Evolutionary conservation across 2,113 vertebrate species (phyloP).

Genomic region (Platysteira castanea): DNA sequence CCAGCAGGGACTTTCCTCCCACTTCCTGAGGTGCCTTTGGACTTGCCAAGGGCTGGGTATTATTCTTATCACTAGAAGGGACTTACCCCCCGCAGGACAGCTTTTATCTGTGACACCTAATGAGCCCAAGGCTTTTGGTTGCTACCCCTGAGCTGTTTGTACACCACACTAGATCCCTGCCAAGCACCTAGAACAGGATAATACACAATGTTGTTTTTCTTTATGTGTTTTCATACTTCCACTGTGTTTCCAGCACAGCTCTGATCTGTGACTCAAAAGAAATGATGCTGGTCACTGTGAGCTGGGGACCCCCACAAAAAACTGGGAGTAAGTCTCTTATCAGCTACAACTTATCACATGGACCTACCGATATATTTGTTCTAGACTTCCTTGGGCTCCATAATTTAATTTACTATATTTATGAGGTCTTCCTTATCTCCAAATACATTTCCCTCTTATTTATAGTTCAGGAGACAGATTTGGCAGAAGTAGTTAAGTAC

Average conservation of each 20-base stretch:
- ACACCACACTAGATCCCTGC: background rate
- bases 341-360: background rate
- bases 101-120: background rate
- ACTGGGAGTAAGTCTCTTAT: background rate
- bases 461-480: background rate
- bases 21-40: background rate
- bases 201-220: background rate
- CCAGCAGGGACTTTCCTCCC: background rate
- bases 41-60: background rate
- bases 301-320: background rate
- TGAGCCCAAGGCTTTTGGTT: background rate
- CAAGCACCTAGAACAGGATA: background rate
- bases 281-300: background rate
- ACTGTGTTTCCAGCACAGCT: background rate
- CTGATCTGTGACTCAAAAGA: background rate
- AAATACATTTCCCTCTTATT: background rate
- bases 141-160: background rate
- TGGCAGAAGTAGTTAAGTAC: background rate
- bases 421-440: background rate
- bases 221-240: background rate
- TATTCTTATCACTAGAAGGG: background rate
- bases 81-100: background rate
- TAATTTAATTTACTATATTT: background rate
- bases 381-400: background rate
- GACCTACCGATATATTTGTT: background rate